Evolutionary conservation across 2,113 vertebrate species (phyloP).

Genomic region (Notarius lentiginosus): DNA sequence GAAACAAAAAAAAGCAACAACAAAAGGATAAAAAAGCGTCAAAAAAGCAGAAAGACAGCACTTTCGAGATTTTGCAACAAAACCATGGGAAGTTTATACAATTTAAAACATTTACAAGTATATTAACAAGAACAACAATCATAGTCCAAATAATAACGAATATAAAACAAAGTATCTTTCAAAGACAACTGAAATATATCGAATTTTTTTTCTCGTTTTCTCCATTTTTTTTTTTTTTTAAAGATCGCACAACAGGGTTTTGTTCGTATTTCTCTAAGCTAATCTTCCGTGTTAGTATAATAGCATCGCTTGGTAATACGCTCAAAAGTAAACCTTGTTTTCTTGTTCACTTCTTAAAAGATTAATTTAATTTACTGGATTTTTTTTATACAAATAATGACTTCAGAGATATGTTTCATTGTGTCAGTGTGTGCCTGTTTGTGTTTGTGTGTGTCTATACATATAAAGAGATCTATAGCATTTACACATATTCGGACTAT

Average conservation of each 20-base stretch:
- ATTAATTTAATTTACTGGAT: constrained; percentile 71
- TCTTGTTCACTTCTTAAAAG: constrained; percentile 69
- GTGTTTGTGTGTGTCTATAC: constrained; percentile 50
- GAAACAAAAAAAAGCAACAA: constrained; percentile 58
- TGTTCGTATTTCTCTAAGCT: constrained; percentile 75
- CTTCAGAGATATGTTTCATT: constrained; percentile 75
- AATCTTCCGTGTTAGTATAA: constrained; percentile 82
- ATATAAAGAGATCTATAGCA: constrained; percentile 52
- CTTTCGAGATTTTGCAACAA: constrained; percentile 60
- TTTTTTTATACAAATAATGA: constrained; percentile 78
- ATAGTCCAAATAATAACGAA: constrained; percentile 70
- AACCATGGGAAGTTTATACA: constrained; percentile 72
- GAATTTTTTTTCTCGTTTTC: constrained; percentile 53
- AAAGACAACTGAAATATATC: constrained; percentile 71
- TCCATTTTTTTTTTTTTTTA: constrained; percentile 65
- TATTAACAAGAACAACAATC: constrained; percentile 74
- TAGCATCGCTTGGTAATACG: constrained; percentile 70
- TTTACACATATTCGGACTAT: constrained; percentile 56
- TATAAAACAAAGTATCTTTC: constrained; percentile 74
- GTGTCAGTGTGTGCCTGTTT: constrained; percentile 56
- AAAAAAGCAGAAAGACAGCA: constrained; percentile 59
- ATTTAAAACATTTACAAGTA: constrained; percentile 78
- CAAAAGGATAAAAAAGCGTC: constrained; percentile 53
- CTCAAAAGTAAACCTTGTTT: constrained; percentile 71
- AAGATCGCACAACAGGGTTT: constrained; percentile 79